phyloP scores from a whole-genome alignment of 1,140 invertebrate genomes.

The Drosophila jambulina region DNA sequence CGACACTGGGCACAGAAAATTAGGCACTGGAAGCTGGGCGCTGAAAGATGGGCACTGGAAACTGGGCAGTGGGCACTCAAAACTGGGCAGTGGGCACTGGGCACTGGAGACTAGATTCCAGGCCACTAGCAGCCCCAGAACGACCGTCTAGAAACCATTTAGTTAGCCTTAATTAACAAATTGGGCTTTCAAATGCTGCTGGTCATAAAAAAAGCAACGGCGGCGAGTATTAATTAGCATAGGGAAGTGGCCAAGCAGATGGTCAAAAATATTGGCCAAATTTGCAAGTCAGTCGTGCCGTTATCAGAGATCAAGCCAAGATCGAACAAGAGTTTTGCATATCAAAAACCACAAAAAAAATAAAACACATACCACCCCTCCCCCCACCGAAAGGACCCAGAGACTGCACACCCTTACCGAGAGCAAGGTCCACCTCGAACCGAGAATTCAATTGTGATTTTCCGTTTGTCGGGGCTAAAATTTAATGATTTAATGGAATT shows the following conservation, averaged over 20 bases:
- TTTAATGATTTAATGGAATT: slow-evolving; percentile 53
- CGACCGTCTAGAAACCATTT: background rate
- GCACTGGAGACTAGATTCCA: background rate
- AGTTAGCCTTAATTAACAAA: slow-evolving; percentile 4
- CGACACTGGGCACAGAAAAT: no score
- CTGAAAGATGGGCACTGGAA: no score
- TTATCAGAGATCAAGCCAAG: slow-evolving; percentile 13
- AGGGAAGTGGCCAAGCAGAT: slow-evolving; percentile 34
- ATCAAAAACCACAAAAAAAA: background rate
- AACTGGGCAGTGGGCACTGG: no score
- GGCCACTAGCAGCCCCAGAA: background rate
- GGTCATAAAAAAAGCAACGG: slow-evolving; percentile 25
- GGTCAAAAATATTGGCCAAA: slow-evolving; percentile 4
- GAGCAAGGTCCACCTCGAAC: slow-evolving; percentile 1
- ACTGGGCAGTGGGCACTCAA: no score
- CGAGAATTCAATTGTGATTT: slow-evolving; percentile 42
- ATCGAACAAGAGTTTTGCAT: background rate
- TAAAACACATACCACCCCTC: no score
- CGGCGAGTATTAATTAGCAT: slow-evolving; percentile 34
- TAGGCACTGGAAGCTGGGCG: no score
- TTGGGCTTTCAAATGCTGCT: slow-evolving; percentile 1
- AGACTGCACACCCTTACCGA: background rate
- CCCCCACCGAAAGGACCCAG: background rate
- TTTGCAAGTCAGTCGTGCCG: slow-evolving; percentile 28
- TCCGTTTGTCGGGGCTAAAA: slow-evolving; percentile 39